A percentile compares a stretch with the other conserved stretches of the same genome.
Evolutionary conservation across 1,140 invertebrate genomes (phyloP).

Genomic region (Zaprionus gabonicus): DNA sequence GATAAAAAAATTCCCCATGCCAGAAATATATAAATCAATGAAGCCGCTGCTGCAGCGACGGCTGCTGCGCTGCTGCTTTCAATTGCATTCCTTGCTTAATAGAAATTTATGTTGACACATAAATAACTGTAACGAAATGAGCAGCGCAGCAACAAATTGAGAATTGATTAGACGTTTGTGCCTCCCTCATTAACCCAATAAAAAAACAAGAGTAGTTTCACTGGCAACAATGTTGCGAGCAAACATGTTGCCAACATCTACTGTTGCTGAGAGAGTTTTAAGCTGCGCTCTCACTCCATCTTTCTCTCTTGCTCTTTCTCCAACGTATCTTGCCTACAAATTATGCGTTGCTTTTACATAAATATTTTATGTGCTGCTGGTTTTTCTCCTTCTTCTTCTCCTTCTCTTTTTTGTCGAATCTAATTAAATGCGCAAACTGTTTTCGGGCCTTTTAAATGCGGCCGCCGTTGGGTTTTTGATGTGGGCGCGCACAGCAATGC

Average conservation of each 20-base stretch:
- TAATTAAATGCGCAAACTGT: slow-evolving; percentile 47
- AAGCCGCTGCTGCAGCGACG: slow-evolving; percentile 16
- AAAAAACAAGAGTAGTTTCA: slow-evolving; percentile 26
- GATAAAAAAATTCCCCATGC: slow-evolving; percentile 46
- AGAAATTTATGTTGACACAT: slow-evolving; percentile 66
- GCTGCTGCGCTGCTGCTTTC: slow-evolving; percentile 17
- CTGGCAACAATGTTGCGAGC: slow-evolving; percentile 21
- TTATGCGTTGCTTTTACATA: slow-evolving; percentile 69
- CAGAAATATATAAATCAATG: slow-evolving; percentile 57
- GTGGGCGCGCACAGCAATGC: slow-evolving; percentile 67
- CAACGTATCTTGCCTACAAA: slow-evolving; percentile 61
- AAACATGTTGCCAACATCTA: slow-evolving; percentile 26
- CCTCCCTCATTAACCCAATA: slow-evolving; percentile 46
- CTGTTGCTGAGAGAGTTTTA: slow-evolving; percentile 16
- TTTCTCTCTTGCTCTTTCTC: not conserved
- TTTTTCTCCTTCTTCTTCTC: not conserved
- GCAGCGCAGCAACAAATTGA: slow-evolving; percentile 46
- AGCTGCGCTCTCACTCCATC: slow-evolving; percentile 29
- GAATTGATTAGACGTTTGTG: slow-evolving; percentile 39
- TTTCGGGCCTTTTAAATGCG: slow-evolving; percentile 65
- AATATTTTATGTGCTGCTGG: slow-evolving; percentile 55
- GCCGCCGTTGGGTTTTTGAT: slow-evolving; percentile 57
- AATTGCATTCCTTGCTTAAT: slow-evolving; percentile 69
- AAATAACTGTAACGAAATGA: slow-evolving; percentile 56
- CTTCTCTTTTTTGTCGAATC: slow-evolving; percentile 36